Percentiles rank a stretch among this genome's conserved stretches.
Conservation (phyloP, 1,140 invertebrate species). For the Mactra quadrangularis region DNA sequence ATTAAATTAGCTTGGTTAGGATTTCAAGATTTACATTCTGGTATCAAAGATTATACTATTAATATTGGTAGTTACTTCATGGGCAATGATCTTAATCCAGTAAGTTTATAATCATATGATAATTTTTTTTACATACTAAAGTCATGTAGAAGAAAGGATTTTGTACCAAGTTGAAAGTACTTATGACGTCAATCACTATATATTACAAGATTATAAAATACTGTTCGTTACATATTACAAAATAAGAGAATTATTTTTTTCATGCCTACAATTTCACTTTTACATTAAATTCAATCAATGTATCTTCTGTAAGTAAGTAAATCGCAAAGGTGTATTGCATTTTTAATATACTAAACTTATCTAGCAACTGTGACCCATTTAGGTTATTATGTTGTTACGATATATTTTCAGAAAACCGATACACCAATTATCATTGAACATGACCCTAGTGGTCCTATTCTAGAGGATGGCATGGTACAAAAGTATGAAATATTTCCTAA, state of each 20-base stretch:
- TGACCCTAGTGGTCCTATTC: constrained; percentile 6
- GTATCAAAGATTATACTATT: constrained; percentile 59
- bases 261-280: background rate
- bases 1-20: constrained; percentile 67
- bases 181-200: too few species aligned
- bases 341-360: background rate
- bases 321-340: too few species aligned
- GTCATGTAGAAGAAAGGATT: too few species aligned
- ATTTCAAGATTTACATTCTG: constrained; percentile 67
- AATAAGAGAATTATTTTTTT: too few species aligned
- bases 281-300: background rate
- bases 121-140: too few species aligned
- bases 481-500: constrained; percentile 48
- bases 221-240: too few species aligned
- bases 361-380: background rate
- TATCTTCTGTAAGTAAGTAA: background rate
- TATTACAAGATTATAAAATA: too few species aligned
- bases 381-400: background rate
- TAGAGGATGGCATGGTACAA: constrained; percentile 63
- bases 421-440: constrained; percentile 13
- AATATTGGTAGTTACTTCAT: constrained; percentile 61
- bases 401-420: background rate
- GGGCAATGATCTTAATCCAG: constrained; percentile 58
- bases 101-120: too few species aligned
- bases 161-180: too few species aligned